Conservation (phyloP, 2,797 vertebrate genomes). For the Premnoplex brunnescens region DNA sequence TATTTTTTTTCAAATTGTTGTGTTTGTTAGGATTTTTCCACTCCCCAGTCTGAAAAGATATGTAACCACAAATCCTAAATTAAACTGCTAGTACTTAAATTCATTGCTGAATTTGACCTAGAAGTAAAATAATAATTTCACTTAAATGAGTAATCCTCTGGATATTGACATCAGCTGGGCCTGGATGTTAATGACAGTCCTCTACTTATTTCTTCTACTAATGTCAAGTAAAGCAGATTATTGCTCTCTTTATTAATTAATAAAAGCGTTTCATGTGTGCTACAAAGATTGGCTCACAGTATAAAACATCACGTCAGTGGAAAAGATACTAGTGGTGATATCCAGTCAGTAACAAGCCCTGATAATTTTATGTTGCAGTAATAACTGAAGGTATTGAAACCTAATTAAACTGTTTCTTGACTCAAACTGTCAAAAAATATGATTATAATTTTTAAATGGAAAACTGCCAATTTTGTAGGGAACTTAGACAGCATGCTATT, state of each 20-base stretch:
- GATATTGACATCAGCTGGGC: background rate
- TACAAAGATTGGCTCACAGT: background rate
- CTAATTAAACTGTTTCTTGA: background rate
- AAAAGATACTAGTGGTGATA: background rate
- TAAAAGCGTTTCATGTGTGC: background rate
- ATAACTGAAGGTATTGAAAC: background rate
- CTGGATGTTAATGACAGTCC: background rate
- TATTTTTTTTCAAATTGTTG: background rate
- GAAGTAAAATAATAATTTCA: background rate
- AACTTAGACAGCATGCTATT: accelerated
- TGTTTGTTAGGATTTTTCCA: background rate
- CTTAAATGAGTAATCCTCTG: background rate
- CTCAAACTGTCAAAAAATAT: background rate
- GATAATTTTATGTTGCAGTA: background rate
- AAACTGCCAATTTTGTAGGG: background rate
- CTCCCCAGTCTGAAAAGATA: background rate
- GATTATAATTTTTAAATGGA: background rate
- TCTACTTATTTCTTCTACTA: background rate
- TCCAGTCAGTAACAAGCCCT: background rate
- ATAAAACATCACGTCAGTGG: background rate
- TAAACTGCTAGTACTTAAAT: background rate
- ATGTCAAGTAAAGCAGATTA: background rate
- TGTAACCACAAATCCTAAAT: background rate
- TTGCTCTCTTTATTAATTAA: background rate
- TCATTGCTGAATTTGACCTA: background rate